Evolutionary conservation across 2,888 invertebrate species (phyloP).

Genomic region (Meta bourneti): DNA sequence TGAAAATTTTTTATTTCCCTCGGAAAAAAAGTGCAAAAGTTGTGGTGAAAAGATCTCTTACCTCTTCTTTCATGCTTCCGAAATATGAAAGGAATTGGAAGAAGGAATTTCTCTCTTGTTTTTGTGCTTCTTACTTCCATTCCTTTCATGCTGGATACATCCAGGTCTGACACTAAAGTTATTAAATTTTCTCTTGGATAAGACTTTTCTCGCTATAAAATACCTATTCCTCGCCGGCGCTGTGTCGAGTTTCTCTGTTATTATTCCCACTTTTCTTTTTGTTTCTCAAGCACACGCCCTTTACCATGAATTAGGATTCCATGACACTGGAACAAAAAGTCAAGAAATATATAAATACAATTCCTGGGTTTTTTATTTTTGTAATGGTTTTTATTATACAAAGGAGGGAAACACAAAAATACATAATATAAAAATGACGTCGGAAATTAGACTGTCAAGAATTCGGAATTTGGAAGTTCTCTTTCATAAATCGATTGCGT

Average conservation of each 20-base stretch:
- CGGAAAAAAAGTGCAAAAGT: slow-evolving; percentile 22
- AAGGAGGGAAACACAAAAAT: not conserved
- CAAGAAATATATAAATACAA: slow-evolving; percentile 49
- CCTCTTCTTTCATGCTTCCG: slow-evolving; percentile 16
- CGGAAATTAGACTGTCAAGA: slow-evolving; percentile 69
- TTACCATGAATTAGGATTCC: slow-evolving; percentile 53
- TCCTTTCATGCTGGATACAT: slow-evolving; percentile 55
- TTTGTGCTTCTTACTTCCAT: not conserved
- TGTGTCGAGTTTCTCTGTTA: slow-evolving; percentile 17
- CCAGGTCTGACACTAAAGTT: slow-evolving; percentile 69
- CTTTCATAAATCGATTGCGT: slow-evolving; percentile 43
- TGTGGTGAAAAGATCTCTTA: slow-evolving; percentile 41
- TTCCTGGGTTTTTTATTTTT: slow-evolving; percentile 25
- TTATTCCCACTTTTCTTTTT: slow-evolving; percentile 46
- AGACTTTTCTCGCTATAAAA: slow-evolving; percentile 58
- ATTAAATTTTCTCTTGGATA: slow-evolving; percentile 58
- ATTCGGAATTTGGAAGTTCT: slow-evolving; percentile 37
- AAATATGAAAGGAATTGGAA: slow-evolving; percentile 59
- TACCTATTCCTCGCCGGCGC: slow-evolving; percentile 39
- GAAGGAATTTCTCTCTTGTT: slow-evolving; percentile 38
- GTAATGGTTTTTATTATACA: slow-evolving; percentile 4
- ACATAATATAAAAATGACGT: slow-evolving; percentile 47
- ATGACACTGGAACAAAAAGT: not conserved
- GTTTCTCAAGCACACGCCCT: not conserved
- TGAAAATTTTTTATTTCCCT: slow-evolving; percentile 1